Base-by-base conservation (phyloP, 2,113 vertebrate species). In the Heterochromis multidens region DNA sequence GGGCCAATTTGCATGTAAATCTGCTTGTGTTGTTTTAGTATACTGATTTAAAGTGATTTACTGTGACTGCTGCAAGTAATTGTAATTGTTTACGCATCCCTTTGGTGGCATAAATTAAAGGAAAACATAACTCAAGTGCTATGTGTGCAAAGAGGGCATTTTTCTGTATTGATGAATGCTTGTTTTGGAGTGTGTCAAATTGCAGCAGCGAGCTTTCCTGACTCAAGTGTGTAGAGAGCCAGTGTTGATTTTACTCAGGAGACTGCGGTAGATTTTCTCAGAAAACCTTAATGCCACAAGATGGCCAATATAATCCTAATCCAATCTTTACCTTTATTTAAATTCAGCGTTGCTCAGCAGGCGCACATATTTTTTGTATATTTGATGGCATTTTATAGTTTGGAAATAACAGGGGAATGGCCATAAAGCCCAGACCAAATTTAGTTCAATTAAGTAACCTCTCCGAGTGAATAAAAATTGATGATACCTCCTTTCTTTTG, bases 1-100 rank as follows among this genome's bases (percentile, higher is more conserved):
- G 77, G 79, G 82, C 87, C 93, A 88, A 94, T 94, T 94, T 94
- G 83, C 91, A 91, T 93, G 86, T 87, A 94, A 93, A 93, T 94
- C 88, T 89, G 83, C 90, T 62, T 0, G 27, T 90, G 90, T 91
- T 91, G 89, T 91, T 89, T 93, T 91, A 90, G 84, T 86, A 84
- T 60, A 62, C 87, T 89, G 92, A 93, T 95, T 93, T 92, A 86
- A 82, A 12, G 40, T 93, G 92, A 95, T 93, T 94, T 91, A 94
- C 87, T 82, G 77, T 81, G 91, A 92, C 91, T 77, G 80, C 89
- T 9, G 76, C 88, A 77, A 92, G 88, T 94, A 93, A 93, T 92
- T 92, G 92, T 93, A 90, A 92, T 93, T 91, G 90, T 94, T 93
- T 93, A 91, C 60, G 70, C 79, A 54, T 87, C 89, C 90, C 89